These are phyloP conservation scores for Cherax destructor DNA, from an alignment of 1,140 invertebrate species.

Conservation along the genomic window DNA sequence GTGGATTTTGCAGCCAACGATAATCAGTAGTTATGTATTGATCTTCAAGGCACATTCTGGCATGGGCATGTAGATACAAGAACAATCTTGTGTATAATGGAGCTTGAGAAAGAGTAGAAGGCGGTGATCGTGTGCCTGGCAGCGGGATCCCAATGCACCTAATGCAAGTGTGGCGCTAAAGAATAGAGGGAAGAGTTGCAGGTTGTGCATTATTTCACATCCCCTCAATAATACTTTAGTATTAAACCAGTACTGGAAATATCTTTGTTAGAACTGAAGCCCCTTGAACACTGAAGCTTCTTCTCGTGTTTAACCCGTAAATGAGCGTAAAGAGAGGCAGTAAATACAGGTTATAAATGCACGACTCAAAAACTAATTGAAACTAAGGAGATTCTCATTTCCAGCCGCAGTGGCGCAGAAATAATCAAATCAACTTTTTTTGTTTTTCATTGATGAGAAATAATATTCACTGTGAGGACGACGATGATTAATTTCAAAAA, in stretches of 20 bases:
- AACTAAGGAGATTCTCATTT: slow-evolving; percentile 65
- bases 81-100: slow-evolving; percentile 1
- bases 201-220: slow-evolving; percentile 61
- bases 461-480: slow-evolving; percentile 42
- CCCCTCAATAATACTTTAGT: neutral
- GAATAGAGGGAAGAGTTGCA: slow-evolving; percentile 66
- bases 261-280: no score
- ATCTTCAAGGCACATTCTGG: neutral
- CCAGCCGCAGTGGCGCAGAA: slow-evolving; percentile 60
- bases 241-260: neutral
- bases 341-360: neutral
- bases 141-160: slow-evolving; percentile 64
- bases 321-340: no score
- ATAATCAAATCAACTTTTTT: slow-evolving; percentile 61
- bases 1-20: no score
- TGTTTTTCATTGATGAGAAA: slow-evolving; percentile 26
- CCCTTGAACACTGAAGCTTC: no score
- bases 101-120: slow-evolving; percentile 29
- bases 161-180: slow-evolving; percentile 66
- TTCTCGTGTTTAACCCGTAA: no score
- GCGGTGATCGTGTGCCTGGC: slow-evolving; percentile 59
- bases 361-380: slow-evolving; percentile 42
- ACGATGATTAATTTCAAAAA: slow-evolving; percentile 50
- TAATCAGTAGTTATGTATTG: no score
- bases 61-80: neutral